phyloP scores from a whole-genome alignment of 2,888 invertebrate species.

The Tribolium freemani region DNA sequence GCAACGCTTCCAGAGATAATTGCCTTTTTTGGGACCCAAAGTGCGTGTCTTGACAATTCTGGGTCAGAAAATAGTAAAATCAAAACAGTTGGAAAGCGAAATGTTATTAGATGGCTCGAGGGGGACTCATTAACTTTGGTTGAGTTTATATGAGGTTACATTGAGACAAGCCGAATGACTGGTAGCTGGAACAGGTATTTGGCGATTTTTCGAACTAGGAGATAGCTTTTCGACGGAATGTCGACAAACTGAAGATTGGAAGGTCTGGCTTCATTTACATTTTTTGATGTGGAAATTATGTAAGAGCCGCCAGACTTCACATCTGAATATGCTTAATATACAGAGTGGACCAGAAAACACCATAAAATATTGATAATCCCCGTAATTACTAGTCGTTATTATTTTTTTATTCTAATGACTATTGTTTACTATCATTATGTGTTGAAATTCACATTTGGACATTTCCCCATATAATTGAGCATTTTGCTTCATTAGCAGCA shows the following conservation, averaged over 20 bases:
- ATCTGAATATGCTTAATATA: neutral
- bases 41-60: neutral
- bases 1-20: neutral
- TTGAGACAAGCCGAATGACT: neutral
- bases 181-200: neutral
- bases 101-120: constrained; percentile 9
- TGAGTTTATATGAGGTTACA: constrained; percentile 6
- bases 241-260: neutral
- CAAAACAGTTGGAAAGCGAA: constrained; percentile 21
- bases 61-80: constrained; percentile 14
- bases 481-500: no score
- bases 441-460: no score
- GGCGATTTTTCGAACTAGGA: neutral
- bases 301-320: neutral
- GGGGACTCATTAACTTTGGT: constrained; percentile 12
- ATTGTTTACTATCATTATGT: no score
- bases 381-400: no score
- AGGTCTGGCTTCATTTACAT: neutral
- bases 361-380: no score
- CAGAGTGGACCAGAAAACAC: neutral
- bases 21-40: neutral
- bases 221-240: neutral
- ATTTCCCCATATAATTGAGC: no score
- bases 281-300: neutral
- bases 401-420: no score